Evolutionary conservation across 2,797 vertebrate species (phyloP).

Genomic region (Lemur catta): DNA sequence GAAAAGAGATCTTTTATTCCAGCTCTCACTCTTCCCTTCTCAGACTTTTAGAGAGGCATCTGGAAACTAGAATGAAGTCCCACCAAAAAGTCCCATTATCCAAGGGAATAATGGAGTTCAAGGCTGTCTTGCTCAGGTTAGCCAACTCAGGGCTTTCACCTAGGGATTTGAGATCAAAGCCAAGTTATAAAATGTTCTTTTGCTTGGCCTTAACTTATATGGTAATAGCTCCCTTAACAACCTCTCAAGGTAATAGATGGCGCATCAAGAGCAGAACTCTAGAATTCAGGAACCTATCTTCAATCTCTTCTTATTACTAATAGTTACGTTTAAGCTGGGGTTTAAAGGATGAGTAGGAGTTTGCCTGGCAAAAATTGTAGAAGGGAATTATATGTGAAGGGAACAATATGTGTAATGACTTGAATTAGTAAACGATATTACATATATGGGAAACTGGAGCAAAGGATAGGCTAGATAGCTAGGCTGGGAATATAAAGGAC

Average conservation of each 20-base stretch:
- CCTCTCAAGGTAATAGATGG: not conserved
- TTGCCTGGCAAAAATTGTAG: not conserved
- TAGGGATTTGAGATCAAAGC: not conserved
- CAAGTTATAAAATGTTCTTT: not conserved
- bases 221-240: not conserved
- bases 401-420: not conserved
- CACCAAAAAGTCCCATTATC: not conserved
- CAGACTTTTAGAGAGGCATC: not conserved
- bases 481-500: not conserved
- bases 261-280: not conserved
- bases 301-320: not conserved
- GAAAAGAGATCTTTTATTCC: not conserved
- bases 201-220: not conserved
- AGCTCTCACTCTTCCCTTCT: not conserved
- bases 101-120: conserved; percentile 27
- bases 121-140: not conserved
- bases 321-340: not conserved
- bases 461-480: not conserved
- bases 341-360: conserved; percentile 15
- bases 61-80: not conserved
- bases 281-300: not conserved
- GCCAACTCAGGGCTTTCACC: not conserved
- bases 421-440: not conserved
- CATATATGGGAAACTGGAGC: not conserved
- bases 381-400: not conserved